Percentiles rank a stretch among this genome's conserved stretches.
Conservation (phyloP, 37 sponge, comb jelly and placozoan species). For the Halichondria panicea region DNA sequence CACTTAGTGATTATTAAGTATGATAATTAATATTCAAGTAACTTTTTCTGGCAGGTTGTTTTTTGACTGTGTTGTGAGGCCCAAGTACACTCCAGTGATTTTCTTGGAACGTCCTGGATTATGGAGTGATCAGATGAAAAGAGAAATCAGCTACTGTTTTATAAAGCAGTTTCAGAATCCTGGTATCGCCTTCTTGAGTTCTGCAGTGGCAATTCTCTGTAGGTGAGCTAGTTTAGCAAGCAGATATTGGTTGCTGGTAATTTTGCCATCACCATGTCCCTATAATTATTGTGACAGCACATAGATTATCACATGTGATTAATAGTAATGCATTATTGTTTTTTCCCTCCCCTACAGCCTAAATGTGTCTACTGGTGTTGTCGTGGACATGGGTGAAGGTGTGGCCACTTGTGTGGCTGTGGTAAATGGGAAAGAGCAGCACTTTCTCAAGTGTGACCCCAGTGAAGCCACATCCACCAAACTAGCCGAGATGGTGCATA, state of each 20-base stretch:
- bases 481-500: constrained; percentile 10
- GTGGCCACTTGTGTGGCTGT: constrained; percentile 21
- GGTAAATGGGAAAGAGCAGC: constrained; percentile 6
- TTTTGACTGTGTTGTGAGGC: background rate
- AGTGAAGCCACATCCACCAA: background rate
- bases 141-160: constrained; percentile 1
- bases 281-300: too few species aligned
- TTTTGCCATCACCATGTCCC: too few species aligned
- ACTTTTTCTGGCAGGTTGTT: too few species aligned
- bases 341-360: background rate
- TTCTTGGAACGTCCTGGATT: constrained; percentile 24
- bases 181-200: constrained; percentile 12
- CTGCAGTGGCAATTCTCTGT: constrained; percentile 22
- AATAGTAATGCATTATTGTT: background rate
- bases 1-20: too few species aligned
- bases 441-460: background rate
- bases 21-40: too few species aligned
- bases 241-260: too few species aligned
- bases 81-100: constrained; percentile 23
- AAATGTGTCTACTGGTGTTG: constrained; percentile 18
- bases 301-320: background rate
- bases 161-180: constrained; percentile 6
- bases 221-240: constrained; percentile 25
- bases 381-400: constrained; percentile 22
- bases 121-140: constrained; percentile 6